Evolutionary conservation across 2,888 invertebrate genomes (phyloP).

Genomic region (Lordiphosa andalusiaca): DNA sequence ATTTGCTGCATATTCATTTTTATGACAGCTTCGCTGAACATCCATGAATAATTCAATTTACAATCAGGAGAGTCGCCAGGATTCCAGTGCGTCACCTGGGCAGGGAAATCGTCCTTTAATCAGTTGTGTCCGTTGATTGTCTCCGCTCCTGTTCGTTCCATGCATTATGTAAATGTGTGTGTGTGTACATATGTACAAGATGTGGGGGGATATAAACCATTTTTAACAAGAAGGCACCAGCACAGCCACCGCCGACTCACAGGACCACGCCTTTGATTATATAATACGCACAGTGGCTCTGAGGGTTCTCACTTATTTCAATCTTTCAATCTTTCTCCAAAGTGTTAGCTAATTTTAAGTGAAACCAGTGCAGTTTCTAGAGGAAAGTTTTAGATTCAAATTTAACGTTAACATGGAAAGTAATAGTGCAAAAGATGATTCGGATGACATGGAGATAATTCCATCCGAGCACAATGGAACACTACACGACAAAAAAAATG

Average conservation of each 20-base stretch:
- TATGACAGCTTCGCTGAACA: conserved; percentile 31
- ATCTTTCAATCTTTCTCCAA: conserved; percentile 7
- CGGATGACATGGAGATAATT: conserved; percentile 64
- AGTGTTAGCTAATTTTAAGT: conserved; percentile 69
- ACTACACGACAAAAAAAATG: conserved; percentile 49
- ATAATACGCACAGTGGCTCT: conserved; percentile 3
- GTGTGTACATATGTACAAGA: background rate
- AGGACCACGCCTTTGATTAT: conserved; percentile 2
- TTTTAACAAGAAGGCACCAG: too few species aligned
- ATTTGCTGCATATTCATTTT: conserved; percentile 43
- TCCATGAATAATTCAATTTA: conserved; percentile 14
- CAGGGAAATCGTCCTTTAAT: too few species aligned
- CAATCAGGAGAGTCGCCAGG: conserved; percentile 4
- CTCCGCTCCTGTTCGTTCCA: too few species aligned
- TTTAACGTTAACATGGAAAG: conserved; percentile 59
- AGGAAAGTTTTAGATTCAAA: conserved; percentile 35
- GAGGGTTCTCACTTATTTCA: background rate
- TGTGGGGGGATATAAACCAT: too few species aligned
- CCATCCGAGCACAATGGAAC: conserved; percentile 64
- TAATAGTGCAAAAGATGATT: conserved; percentile 63
- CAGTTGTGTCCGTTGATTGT: too few species aligned
- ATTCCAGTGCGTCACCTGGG: too few species aligned
- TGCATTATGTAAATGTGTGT: conserved; percentile 12
- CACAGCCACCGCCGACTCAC: too few species aligned
- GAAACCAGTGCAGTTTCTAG: conserved; percentile 51